Percentiles rank a stretch among this genome's conserved stretches.
Conservation (phyloP, 1,140 invertebrate genomes). For the Ooceraea biroi region DNA sequence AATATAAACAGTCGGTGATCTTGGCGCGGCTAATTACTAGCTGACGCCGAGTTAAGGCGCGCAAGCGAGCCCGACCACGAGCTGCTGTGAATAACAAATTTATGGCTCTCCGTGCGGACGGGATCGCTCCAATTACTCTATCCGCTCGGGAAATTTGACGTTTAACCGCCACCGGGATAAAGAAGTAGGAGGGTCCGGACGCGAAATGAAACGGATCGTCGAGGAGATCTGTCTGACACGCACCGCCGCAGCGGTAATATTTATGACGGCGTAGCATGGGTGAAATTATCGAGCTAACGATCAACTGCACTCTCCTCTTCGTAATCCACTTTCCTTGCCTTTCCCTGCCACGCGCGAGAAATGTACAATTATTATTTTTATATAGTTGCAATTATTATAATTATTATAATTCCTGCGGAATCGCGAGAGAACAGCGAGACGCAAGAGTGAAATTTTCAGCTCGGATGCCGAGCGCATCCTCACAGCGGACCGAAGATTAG, state of each 20-base stretch:
- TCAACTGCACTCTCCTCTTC: not conserved
- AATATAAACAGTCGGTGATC: slow-evolving; percentile 53
- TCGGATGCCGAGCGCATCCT: not conserved
- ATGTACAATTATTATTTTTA: not conserved
- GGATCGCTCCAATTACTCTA: slow-evolving; percentile 58
- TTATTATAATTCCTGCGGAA: too few relatives aligned
- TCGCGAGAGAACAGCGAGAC: too few relatives aligned
- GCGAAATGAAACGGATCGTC: slow-evolving; percentile 43
- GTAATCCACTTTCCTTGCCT: too few relatives aligned
- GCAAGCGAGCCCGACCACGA: not conserved
- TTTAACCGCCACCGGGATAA: slow-evolving; percentile 45
- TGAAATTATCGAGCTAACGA: not conserved
- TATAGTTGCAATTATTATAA: too few relatives aligned
- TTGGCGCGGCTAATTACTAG: slow-evolving; percentile 51
- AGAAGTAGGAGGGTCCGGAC: slow-evolving; percentile 28
- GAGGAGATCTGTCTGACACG: not conserved
- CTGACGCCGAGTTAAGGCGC: slow-evolving; percentile 43
- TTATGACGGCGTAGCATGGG: not conserved
- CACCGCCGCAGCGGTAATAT: not conserved
- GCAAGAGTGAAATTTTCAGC: too few relatives aligned
- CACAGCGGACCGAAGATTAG: slow-evolving; percentile 34
- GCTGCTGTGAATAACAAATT: slow-evolving; percentile 57
- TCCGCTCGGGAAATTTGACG: slow-evolving; percentile 60
- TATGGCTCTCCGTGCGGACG: slow-evolving; percentile 41
- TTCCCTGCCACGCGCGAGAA: not conserved